Conservation (phyloP, 2,113 vertebrate species). For the Malurus cyaneus region DNA sequence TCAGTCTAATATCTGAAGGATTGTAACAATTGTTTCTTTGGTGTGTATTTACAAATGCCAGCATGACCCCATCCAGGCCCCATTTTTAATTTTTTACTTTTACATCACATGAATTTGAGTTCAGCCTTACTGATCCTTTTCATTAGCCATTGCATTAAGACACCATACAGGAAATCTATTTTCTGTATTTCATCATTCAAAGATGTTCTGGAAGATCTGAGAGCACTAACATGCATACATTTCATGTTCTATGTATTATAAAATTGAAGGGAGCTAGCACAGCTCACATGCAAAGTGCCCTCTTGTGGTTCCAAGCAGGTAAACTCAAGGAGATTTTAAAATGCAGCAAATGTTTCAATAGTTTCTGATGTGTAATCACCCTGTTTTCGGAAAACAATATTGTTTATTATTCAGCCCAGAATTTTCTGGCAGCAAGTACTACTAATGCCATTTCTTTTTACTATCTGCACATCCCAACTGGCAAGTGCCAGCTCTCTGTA, state of each 20-base stretch:
- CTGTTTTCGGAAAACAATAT: not conserved
- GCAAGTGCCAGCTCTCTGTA: not conserved
- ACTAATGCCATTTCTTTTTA: not conserved
- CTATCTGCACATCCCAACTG: not conserved
- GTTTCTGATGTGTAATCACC: not conserved
- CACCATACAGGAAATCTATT: not conserved
- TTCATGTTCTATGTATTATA: fast-evolving
- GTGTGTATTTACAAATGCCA: not conserved
- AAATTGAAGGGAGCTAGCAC: not conserved
- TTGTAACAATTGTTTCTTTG: not conserved
- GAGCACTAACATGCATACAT: too few relatives aligned
- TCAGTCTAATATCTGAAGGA: not conserved
- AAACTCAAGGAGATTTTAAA: not conserved
- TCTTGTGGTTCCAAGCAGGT: slow-evolving; percentile 64
- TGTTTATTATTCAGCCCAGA: not conserved
- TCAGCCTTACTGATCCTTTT: not conserved
- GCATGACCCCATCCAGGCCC: not conserved
- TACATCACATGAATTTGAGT: not conserved
- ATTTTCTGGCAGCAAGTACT: not conserved
- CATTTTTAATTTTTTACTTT: not conserved
- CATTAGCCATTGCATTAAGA: not conserved
- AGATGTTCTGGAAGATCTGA: not conserved
- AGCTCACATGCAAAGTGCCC: slow-evolving; percentile 58
- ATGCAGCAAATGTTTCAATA: not conserved
- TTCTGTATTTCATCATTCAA: not conserved